phyloP scores from a whole-genome alignment of 2,797 vertebrate species.

The Tenualosa thibaudeaui region DNA sequence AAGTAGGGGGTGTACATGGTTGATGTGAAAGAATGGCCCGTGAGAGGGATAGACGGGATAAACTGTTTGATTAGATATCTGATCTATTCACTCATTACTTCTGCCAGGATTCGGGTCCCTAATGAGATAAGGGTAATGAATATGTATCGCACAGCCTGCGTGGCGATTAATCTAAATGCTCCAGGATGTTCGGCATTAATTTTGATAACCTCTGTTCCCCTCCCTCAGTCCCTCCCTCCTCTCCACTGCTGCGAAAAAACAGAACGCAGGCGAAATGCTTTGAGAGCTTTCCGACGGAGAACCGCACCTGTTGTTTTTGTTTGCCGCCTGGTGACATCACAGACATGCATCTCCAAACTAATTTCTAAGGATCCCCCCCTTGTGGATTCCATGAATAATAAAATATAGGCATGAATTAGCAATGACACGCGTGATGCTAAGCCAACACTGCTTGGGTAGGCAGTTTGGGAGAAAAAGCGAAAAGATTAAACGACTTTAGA shows the following conservation, averaged over 20 bases:
- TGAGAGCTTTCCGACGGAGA: conserved; percentile 15
- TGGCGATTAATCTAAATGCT: conserved; percentile 50
- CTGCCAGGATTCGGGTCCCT: conserved; percentile 45
- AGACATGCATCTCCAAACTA: conserved; percentile 37
- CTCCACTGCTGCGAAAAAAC: background rate
- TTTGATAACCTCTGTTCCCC: conserved; percentile 37
- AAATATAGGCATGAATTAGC: conserved; percentile 47
- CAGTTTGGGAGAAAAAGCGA: conserved; percentile 12
- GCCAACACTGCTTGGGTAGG: conserved; percentile 31
- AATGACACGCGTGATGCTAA: conserved; percentile 23
- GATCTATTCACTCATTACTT: conserved; percentile 47
- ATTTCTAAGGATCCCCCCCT: conserved; percentile 36
- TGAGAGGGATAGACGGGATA: conserved; percentile 32
- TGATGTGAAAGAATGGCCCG: conserved; percentile 39
- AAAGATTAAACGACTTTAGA: conserved; percentile 45
- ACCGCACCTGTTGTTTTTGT: conserved; percentile 48
- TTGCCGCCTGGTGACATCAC: conserved; percentile 38
- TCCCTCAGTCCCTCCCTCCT: background rate
- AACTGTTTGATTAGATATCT: conserved; percentile 52
- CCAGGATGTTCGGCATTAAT: conserved; percentile 42
- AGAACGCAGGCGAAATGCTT: conserved; percentile 15
- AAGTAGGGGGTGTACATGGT: conserved; percentile 18
- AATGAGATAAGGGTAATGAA: conserved; percentile 54
- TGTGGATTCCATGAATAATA: conserved; percentile 48
- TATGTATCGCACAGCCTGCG: conserved; percentile 43